Evolutionary conservation across 1,140 invertebrate species (phyloP).

Genomic region (Leptinotarsa undecemlineata): DNA sequence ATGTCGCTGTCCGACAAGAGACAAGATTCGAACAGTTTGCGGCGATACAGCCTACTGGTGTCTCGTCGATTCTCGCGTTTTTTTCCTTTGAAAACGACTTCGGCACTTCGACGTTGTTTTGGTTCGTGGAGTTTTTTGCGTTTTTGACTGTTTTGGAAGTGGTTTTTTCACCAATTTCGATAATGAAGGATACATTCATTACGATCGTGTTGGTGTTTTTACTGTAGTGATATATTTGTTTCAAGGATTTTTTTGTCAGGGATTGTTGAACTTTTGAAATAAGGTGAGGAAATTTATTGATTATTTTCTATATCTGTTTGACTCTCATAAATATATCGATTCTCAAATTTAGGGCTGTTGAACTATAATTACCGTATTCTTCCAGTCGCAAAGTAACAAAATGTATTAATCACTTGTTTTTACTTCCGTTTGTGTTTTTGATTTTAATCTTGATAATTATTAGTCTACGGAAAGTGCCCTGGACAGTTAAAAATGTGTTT

Average conservation of each 20-base stretch:
- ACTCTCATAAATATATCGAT: too few species aligned
- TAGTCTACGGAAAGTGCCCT: too few species aligned
- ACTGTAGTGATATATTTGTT: background rate
- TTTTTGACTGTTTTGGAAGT: background rate
- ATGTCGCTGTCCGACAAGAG: background rate
- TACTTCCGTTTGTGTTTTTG: too few species aligned
- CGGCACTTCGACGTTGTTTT: background rate
- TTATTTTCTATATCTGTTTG: too few species aligned
- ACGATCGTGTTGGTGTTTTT: background rate
- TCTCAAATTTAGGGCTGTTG: too few species aligned
- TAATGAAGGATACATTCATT: background rate
- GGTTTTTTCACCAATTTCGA: background rate
- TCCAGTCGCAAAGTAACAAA: too few species aligned
- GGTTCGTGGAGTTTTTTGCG: background rate
- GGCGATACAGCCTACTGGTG: constrained; percentile 1
- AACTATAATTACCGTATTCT: too few species aligned
- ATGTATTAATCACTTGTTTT: too few species aligned
- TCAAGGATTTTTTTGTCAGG: background rate
- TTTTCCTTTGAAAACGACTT: background rate
- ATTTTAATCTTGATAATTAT: too few species aligned
- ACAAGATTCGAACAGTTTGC: constrained; percentile 5
- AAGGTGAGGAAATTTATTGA: background rate
- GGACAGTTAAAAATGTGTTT: too few species aligned
- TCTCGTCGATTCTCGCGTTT: background rate
- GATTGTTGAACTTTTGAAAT: background rate